These are phyloP conservation scores for Pyrgilauda ruficollis DNA, from an alignment of 2,113 vertebrate species.

Conservation along the genomic window DNA sequence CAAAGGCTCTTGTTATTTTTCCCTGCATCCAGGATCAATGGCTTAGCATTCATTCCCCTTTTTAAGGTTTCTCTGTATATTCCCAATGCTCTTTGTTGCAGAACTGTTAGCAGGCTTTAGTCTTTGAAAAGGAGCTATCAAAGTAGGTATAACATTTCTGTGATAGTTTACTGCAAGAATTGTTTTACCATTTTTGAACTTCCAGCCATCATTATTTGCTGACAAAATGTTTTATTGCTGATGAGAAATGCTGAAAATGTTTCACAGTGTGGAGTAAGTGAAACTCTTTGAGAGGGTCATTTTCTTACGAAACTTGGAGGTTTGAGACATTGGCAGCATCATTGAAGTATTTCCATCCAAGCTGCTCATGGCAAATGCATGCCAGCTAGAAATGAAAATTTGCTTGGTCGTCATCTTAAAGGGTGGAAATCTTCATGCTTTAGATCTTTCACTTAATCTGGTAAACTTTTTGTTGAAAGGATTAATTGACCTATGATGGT, in stretches of 20 bases:
- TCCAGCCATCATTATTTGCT: background rate
- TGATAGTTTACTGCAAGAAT: background rate
- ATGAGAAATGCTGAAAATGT: background rate
- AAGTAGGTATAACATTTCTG: background rate
- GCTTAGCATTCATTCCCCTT: background rate
- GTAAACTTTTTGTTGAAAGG: background rate
- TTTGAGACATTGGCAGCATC: background rate
- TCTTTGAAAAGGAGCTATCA: background rate
- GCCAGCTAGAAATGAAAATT: background rate
- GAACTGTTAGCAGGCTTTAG: background rate
- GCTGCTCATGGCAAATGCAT: background rate
- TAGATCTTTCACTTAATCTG: background rate
- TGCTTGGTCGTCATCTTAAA: background rate
- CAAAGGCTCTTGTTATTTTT: background rate
- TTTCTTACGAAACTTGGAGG: background rate
- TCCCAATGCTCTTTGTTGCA: background rate
- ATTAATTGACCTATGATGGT: background rate
- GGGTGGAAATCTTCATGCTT: background rate
- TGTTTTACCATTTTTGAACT: background rate
- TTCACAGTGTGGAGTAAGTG: background rate
- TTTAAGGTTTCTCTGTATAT: background rate
- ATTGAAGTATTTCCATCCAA: background rate
- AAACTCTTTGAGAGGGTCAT: background rate
- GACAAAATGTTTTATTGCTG: background rate
- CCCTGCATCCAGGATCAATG: background rate